These are phyloP conservation scores for Brachycybe producta DNA, from an alignment of 2,888 invertebrate species.

Conservation along the genomic window DNA sequence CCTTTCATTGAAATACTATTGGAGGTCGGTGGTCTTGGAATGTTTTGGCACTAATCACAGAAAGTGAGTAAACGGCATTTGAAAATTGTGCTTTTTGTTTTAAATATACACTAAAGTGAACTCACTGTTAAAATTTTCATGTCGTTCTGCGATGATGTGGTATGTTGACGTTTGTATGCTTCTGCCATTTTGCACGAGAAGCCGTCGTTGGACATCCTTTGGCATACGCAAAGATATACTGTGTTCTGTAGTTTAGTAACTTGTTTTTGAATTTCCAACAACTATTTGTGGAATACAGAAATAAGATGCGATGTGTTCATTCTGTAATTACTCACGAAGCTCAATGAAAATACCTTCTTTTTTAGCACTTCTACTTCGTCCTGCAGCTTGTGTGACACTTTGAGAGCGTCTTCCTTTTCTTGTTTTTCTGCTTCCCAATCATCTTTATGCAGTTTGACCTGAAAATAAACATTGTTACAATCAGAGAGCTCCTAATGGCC, in stretches of 20 bases:
- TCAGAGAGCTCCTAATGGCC: too few species aligned
- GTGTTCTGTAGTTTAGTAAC: neutral
- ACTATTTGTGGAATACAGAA: too few species aligned
- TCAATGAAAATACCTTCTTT: too few species aligned
- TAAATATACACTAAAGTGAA: neutral
- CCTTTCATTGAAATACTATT: neutral
- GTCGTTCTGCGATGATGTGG: neutral
- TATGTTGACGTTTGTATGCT: neutral
- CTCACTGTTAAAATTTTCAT: neutral
- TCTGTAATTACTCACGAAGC: too few species aligned
- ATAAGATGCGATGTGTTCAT: too few species aligned
- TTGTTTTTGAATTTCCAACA: neutral
- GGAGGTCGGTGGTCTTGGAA: neutral
- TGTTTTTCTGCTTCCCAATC: slow-evolving; percentile 31
- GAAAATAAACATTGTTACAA: too few species aligned
- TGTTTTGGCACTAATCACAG: slow-evolving; percentile 3
- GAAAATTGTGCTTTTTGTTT: too few species aligned
- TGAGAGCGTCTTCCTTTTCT: slow-evolving; percentile 28
- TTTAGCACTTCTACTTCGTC: neutral
- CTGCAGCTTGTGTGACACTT: slow-evolving; percentile 23
- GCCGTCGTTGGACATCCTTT: neutral
- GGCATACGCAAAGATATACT: slow-evolving; percentile 1
- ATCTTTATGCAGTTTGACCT: slow-evolving; percentile 27
- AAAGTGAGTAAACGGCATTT: too few species aligned
- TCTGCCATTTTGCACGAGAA: slow-evolving; percentile 2